Base-by-base conservation (phyloP, 37 sponge, comb jelly and placozoan species). In the Eunapius fragilis region DNA sequence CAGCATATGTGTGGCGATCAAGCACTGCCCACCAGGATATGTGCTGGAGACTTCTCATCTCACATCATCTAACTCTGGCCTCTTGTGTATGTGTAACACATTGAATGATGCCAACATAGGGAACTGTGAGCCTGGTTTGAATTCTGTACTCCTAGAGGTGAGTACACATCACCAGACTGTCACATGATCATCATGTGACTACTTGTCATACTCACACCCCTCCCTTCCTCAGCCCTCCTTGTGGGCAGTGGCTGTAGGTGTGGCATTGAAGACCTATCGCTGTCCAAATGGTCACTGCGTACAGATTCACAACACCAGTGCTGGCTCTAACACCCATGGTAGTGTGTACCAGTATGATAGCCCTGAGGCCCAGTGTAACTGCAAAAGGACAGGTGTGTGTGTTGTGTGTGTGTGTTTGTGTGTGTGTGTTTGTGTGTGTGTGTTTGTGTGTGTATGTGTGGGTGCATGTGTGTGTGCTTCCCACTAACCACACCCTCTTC, bases 221-320 rank as follows among this genome's bases (percentile, higher is more conserved):
- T 41, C 41, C 58, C 58, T 58, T 58, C 58, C 58, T 13, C 58
- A 58, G 58, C 58, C 58, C 14, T 58, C 58, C 22, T 17, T 58
- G 22, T 58, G 58, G 58, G 58, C 22, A 2, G 58, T 58, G 58
- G 58, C 58, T 58, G 58, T 58, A 17, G 58, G 22, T 58, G 22
- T 58, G 33, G 69, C 76, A 41, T 74, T 87, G 31, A 25, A 68
- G 58, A 81, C 88, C 68, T 75, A 32, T 68, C 75, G 80, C 25
- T 89, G 90, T 50, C 90, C 90, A 10, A 26, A 69, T 50, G 85
- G 90, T 9, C 78, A 89, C 81, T 89, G 90, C 25, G 23, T 69
- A 25, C 84, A 85, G 50, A 33, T 25, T 2, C 25, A 80, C 10
- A 24, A 26, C 13, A 33, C 58, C 72, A 73, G 12, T 22, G 26